Evolutionary conservation across 2,797 vertebrate species (phyloP).

Genomic region (Scleropages formosus): DNA sequence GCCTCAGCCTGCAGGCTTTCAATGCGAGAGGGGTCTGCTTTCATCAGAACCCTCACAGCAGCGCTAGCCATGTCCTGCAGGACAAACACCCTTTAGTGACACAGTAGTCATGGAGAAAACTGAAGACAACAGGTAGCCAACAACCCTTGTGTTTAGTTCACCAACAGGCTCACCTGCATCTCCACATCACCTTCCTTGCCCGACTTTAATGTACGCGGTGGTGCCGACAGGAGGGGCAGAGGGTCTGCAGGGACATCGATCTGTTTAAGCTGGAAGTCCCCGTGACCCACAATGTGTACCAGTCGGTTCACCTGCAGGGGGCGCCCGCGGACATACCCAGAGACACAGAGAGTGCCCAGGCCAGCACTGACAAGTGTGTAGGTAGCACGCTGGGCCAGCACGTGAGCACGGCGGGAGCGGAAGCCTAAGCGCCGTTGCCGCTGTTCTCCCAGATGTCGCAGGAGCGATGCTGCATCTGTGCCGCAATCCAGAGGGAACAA

Average conservation of each 20-base stretch:
- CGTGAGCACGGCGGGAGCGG: constrained; percentile 80
- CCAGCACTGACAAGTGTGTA: constrained; percentile 66
- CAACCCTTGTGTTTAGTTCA: not conserved
- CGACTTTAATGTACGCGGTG: constrained; percentile 58
- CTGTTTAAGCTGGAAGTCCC: constrained; percentile 92
- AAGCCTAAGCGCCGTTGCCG: constrained; percentile 83
- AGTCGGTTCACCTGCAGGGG: constrained; percentile 79
- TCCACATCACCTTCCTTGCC: constrained; percentile 69
- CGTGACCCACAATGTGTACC: constrained; percentile 86
- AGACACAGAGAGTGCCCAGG: constrained; percentile 85
- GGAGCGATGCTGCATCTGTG: constrained; percentile 77
- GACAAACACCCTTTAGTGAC: constrained; percentile 24
- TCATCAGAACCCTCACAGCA: constrained; percentile 83
- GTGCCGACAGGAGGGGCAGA: constrained; percentile 68
- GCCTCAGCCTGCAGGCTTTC: constrained; percentile 84
- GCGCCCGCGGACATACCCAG: constrained; percentile 85
- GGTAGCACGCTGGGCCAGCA: constrained; percentile 74
- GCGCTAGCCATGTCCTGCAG: constrained; percentile 71
- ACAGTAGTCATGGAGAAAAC: not conserved
- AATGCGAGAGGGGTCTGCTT: constrained; percentile 73
- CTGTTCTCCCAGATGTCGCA: constrained; percentile 83
- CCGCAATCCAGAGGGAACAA: constrained; percentile 79
- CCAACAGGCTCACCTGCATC: constrained; percentile 64
- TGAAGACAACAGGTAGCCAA: constrained; percentile 9
- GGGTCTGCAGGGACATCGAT: constrained; percentile 84